Evolutionary conservation across 1,140 invertebrate species (phyloP).

Genomic region (Streblospio benedicti): DNA sequence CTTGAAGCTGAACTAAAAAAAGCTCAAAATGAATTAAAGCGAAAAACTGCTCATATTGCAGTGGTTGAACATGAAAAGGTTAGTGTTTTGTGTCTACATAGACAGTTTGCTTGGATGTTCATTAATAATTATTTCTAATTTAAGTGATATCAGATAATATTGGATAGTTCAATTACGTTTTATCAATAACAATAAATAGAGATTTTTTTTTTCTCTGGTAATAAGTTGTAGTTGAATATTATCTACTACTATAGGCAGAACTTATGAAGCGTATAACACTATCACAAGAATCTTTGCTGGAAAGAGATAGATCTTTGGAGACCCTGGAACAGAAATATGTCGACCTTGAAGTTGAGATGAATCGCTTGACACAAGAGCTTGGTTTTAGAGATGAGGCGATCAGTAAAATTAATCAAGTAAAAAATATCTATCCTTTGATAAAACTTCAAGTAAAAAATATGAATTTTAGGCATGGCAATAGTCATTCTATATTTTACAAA

Average conservation of each 20-base stretch:
- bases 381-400: constrained; percentile 37
- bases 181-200: too few relatives aligned
- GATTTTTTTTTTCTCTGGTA: too few relatives aligned
- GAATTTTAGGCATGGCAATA: too few relatives aligned
- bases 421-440: too few relatives aligned
- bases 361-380: constrained; percentile 33
- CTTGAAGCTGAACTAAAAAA: constrained; percentile 33
- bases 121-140: too few relatives aligned
- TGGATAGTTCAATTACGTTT: too few relatives aligned
- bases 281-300: constrained; percentile 41
- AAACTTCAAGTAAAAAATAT: constrained; percentile 30
- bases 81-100: too few relatives aligned
- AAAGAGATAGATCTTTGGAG: constrained; percentile 44
- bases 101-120: too few relatives aligned
- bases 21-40: constrained; percentile 37
- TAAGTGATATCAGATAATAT: too few relatives aligned
- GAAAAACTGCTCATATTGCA: constrained; percentile 37
- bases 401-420: constrained; percentile 43
- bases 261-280: constrained; percentile 38
- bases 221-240: too few relatives aligned
- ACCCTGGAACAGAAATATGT: constrained; percentile 37
- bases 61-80: constrained; percentile 42
- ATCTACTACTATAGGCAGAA: too few relatives aligned
- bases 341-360: constrained; percentile 39
- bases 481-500: too few relatives aligned